phyloP scores from a whole-genome alignment of 1,140 invertebrate genomes.

The Holcopasites calliopsidis region DNA sequence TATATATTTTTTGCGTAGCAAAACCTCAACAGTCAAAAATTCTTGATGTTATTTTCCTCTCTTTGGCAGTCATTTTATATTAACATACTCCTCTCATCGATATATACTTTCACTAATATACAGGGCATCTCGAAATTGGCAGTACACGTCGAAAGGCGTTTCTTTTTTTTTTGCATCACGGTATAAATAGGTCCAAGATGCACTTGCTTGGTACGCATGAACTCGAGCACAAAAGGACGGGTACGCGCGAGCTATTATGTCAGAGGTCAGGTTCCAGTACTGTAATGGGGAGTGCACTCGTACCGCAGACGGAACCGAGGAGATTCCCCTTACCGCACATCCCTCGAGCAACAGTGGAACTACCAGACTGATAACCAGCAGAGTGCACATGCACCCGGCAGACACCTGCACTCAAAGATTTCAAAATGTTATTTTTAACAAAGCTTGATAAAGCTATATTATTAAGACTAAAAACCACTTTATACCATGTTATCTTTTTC shows the following conservation, averaged over 20 bases:
- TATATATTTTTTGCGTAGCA: neutral
- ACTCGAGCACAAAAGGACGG: neutral
- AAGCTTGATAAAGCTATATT: too few species aligned
- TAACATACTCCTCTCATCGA: neutral
- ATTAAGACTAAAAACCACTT: too few species aligned
- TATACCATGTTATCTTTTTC: neutral
- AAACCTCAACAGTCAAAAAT: neutral
- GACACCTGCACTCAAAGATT: neutral
- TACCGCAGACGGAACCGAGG: neutral
- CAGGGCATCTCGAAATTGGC: neutral
- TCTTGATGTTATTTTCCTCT: constrained; percentile 31
- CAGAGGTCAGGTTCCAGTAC: neutral
- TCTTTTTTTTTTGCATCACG: neutral
- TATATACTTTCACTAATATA: neutral
- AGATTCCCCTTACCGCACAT: neutral
- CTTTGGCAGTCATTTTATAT: constrained; percentile 51
- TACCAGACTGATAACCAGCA: too few species aligned
- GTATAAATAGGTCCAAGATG: neutral
- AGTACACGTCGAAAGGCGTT: neutral
- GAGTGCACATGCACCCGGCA: neutral
- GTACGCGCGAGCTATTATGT: neutral
- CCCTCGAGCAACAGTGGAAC: too few species aligned
- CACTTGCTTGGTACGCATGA: neutral
- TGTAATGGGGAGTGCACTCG: neutral
- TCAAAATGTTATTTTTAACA: neutral